Evolutionary conservation across 2,888 invertebrate genomes (phyloP), one percentile per base, ranked within the genome.

Genomic region (Phlogophora meticulosa): DNA sequence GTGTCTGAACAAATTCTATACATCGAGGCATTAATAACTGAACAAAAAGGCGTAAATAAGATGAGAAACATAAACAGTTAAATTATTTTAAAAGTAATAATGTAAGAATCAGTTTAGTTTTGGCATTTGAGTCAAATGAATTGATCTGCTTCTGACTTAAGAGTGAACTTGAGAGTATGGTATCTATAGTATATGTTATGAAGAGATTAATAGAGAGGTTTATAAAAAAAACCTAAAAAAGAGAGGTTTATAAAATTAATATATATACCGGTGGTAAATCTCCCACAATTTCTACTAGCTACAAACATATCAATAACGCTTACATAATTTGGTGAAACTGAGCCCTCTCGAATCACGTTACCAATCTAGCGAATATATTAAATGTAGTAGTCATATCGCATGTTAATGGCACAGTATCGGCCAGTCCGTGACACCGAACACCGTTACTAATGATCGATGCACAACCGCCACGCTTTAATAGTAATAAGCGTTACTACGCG

Each of bases 381-480:
- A 58, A 63, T 46, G 40, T 69, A 24, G 59, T 66, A 55, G 53
- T 51, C 62, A 52, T 56, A 70, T 81, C 57, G 74, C 70, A 79
- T 78, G 79, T 72, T 74, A 68, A 64, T 75, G 58, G 69, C 66
- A 69, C 72, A 55, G 66, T 70, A 71, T 81, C 76, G 72, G 63
- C 61, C 42, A 76, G 79, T 87, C 83, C 87, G 84, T 86, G 86
- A 85, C 85, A 88, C 78, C 74, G 81, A 78, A 72, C 70, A 85
- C 90, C 89, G 90, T 88, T 87, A 87, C 85, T 84, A 86, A 87
- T 87, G 86, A 90, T 89, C 86, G 88, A 91, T 91, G 88, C 85
- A 84, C 80, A 86, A 85, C 86, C 81, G 85, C 69, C 81, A 85
- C 81, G 86, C 82, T 84, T 82, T 80, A 81, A 71, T 83, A 86